Evolutionary conservation across 1,140 invertebrate genomes (phyloP), one percentile per base, ranked within the genome.

Genomic region (Popillia japonica): DNA sequence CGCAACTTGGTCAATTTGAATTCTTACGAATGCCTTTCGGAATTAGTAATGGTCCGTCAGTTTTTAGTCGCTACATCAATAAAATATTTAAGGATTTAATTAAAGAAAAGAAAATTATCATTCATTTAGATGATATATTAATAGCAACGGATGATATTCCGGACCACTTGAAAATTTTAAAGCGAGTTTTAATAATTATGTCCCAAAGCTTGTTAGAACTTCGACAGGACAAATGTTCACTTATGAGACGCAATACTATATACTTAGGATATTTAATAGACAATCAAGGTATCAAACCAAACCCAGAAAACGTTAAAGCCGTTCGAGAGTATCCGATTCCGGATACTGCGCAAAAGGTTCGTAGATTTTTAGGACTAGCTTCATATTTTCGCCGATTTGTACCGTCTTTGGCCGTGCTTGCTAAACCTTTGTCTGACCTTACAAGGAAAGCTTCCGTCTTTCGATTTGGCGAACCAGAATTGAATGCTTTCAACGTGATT

Each of bases 21-120:
- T n/a, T n/a, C n/a, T 68, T 82, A 42, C 68, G 81, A 44, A 76
- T 80, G 42, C 81, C 81, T 4, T 83, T 83, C 73, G 79, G 81
- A 2, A 44, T 85, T 3, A 73, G 20, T 2, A 81, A 80, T 8
- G 76, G 61, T 7, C 61, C 78, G n/a, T n/a, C n/a, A n/a, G n/a
- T n/a, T n/a, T n/a, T n/a, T n/a, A n/a, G n/a, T n/a, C n/a, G n/a
- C n/a, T n/a, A n/a, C n/a, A n/a, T n/a, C n/a, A n/a, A n/a, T n/a
- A n/a, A n/a, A n/a, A n/a, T n/a, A n/a, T n/a, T n/a, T n/a, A n/a
- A n/a, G n/a, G n/a, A n/a, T n/a, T n/a, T n/a, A n/a, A n/a, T n/a
- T n/a, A n/a, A n/a, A n/a, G n/a, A n/a, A n/a, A n/a, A n/a, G n/a
- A n/a, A n/a, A n/a, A n/a, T n/a, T n/a, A n/a, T n/a, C n/a, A 0